Percentiles rank a stretch among this genome's conserved stretches.
Conservation (phyloP, 2,888 invertebrate genomes). For the Clepsis dumicolana region DNA sequence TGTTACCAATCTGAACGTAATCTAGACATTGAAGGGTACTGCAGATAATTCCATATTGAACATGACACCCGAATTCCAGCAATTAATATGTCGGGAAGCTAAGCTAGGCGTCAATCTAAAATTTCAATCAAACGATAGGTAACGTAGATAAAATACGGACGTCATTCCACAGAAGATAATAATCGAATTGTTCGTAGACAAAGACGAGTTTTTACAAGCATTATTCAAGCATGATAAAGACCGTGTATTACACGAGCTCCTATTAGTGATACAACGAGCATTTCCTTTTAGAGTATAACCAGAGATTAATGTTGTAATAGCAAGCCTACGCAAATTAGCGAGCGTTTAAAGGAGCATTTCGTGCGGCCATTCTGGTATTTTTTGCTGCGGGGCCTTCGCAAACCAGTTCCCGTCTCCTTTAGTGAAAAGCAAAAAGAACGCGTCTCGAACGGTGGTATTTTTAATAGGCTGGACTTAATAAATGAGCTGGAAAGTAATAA, state of each 20-base stretch:
- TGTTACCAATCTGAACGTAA: constrained; percentile 56
- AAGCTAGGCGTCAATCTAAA: constrained; percentile 1
- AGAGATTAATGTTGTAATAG: constrained; percentile 53
- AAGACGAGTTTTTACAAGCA: constrained; percentile 27
- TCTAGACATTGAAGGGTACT: constrained; percentile 44
- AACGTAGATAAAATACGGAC: background rate
- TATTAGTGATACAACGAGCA: constrained; percentile 39
- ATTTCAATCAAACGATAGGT: background rate
- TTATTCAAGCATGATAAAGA: constrained; percentile 30
- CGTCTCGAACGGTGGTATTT: constrained; percentile 41
- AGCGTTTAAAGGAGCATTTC: constrained; percentile 51
- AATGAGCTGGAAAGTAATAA: constrained; percentile 20
- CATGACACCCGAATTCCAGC: constrained; percentile 7
- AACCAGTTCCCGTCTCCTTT: constrained; percentile 41
- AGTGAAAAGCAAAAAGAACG: constrained; percentile 42
- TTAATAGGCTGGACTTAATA: constrained; percentile 24
- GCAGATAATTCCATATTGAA: constrained; percentile 44
- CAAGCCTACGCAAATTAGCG: constrained; percentile 55
- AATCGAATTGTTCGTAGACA: constrained; percentile 16
- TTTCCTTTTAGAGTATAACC: constrained; percentile 43
- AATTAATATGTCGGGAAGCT: background rate
- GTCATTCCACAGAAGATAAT: background rate
- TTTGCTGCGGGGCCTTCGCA: constrained; percentile 40
- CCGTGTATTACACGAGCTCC: constrained; percentile 33
- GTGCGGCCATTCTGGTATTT: constrained; percentile 50